These are phyloP conservation scores for Caenorhabditis auriculariae DNA, from an alignment of 2,888 invertebrate genomes.

Conservation along the genomic window DNA sequence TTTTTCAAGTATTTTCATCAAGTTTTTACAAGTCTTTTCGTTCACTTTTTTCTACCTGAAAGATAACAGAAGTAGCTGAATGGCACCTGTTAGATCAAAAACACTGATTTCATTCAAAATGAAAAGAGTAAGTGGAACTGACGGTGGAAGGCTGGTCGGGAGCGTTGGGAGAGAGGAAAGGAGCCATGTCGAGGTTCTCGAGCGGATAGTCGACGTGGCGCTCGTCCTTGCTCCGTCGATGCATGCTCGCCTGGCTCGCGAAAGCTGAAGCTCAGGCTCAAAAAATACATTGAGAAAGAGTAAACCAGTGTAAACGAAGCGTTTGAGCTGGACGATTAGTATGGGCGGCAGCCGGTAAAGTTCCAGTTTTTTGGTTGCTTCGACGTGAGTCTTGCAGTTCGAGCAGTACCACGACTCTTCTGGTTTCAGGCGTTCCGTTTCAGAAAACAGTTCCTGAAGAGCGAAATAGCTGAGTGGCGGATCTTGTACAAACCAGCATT, in stretches of 20 bases:
- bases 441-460: conserved; percentile 65
- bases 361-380: conserved; percentile 64
- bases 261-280: conserved; percentile 12
- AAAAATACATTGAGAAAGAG: conserved; percentile 1
- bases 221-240: conserved; percentile 51
- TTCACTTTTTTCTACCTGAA: not conserved
- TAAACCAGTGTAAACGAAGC: conserved; percentile 64
- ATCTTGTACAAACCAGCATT: conserved; percentile 24
- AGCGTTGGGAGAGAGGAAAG: conserved; percentile 41
- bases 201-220: conserved; percentile 57
- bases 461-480: not conserved
- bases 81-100: not conserved
- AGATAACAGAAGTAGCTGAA: not conserved
- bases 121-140: no score
- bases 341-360: conserved; percentile 64
- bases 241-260: conserved; percentile 29
- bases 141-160: conserved; percentile 44
- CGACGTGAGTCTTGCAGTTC: conserved; percentile 56
- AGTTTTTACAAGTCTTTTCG: no score
- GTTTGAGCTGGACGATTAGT: conserved; percentile 65
- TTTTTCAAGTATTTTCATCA: no score
- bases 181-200: conserved; percentile 42
- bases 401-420: conserved; percentile 67
- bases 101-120: no score
- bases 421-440: conserved; percentile 67